Evolutionary conservation across 2,113 vertebrate species (phyloP), one percentile per base, ranked within the genome.

Genomic region (Chloroceryle aenea): DNA sequence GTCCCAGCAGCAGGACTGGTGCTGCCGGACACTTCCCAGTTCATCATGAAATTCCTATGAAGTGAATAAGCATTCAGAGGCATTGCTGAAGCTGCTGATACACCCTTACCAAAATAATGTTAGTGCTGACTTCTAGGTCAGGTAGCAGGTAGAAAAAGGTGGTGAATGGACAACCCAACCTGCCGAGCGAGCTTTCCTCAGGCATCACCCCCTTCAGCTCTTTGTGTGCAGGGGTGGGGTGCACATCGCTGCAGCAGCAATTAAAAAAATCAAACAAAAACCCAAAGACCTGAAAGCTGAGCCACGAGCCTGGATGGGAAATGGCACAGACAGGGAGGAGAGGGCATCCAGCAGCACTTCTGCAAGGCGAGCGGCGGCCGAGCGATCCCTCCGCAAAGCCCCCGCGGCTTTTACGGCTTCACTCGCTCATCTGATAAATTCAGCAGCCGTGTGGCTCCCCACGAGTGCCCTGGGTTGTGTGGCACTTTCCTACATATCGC

Each of bases 31-130:
- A 2, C 64, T 26, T 48, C 69, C 73, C 92, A 36, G n/a, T 3
- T 10, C 34, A 3, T 27, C 7, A 2, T 3, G 5, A 6, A 58
- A 38, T 27, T 61, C 63, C 72, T 50, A 0, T 6, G 0, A 5
- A 17, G 18, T 9, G 29, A 23, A 43, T 11, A 21, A 8, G 18
- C 58, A 3, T 1, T 1, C 27, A 29, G 56, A 30, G 72, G 26
- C 19, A 0, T 55, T 63, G 58, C 38, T 59, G 9, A 4, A 7
- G 40, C 34, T 42, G 59, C 0, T 2, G 4, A 1, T 2, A 4
- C 5, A n/a, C 7, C 38, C 63, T 26, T 1, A 4, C 23, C 7
- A 3, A n/a, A 64, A 21, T 9, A 1, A 53, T 3, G n/a, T 58
- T 22, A 21, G 4, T 4, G 0, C 6, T 6, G 67, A 5, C 18